phyloP scores from a whole-genome alignment of 2,888 invertebrate genomes.

The Drosophila mimica region DNA sequence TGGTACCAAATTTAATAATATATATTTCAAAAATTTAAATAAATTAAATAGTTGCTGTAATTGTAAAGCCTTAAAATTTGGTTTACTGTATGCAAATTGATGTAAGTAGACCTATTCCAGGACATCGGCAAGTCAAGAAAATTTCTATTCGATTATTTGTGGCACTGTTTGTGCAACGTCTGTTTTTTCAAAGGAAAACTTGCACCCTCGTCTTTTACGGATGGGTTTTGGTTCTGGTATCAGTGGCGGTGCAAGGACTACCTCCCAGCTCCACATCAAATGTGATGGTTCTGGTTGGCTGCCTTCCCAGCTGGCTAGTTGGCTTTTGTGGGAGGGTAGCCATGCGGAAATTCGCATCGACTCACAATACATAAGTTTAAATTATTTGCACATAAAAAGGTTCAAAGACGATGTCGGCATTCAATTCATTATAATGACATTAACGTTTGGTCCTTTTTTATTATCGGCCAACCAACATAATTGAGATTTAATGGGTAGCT shows the following conservation, averaged over 20 bases:
- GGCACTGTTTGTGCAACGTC: constrained; percentile 41
- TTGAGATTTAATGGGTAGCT: constrained; percentile 73
- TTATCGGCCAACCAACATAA: constrained; percentile 47
- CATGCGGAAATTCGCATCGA: constrained; percentile 60
- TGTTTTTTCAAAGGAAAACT: constrained; percentile 70
- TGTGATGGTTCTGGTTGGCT: constrained; percentile 19
- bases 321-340: constrained; percentile 48
- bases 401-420: constrained; percentile 64
- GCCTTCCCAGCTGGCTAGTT: constrained; percentile 28
- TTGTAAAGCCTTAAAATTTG: background rate
- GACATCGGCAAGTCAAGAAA: constrained; percentile 7
- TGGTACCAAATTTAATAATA: background rate
- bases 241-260: background rate
- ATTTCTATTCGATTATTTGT: background rate
- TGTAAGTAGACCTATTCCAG: background rate
- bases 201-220: constrained; percentile 49
- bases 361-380: constrained; percentile 64
- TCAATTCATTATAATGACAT: constrained; percentile 78
- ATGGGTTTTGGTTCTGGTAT: constrained; percentile 7
- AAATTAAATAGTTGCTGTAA: background rate
- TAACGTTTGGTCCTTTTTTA: constrained; percentile 55
- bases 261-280: background rate
- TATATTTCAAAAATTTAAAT: background rate
- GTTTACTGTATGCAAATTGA: background rate
- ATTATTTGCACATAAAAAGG: constrained; percentile 71